Base-by-base conservation (phyloP, 1,140 invertebrate genomes). In the Solenopsis invicta region DNA sequence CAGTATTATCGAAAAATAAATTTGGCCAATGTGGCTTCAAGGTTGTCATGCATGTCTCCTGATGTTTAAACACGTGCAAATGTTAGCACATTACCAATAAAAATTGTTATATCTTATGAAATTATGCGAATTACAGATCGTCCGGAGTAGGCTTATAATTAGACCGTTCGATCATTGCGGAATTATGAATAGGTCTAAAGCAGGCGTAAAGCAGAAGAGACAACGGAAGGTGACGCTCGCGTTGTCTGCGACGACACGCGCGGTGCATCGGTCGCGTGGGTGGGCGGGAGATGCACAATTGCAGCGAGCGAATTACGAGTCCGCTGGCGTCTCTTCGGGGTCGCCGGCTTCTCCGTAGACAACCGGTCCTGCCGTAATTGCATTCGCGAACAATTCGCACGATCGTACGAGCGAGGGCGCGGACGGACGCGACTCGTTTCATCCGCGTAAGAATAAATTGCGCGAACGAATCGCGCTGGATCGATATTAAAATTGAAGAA, bases 231-330 rank as follows among this genome's bases (percentile, higher is more conserved):
- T 56, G 48, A 34, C 4, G 4, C n/a, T 41, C 16, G 29, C 34
- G n/a, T 69, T 54, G 59, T 75, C 13, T 18, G 61, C 50, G 10
- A 13, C 6, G 18, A 18, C 67, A 37, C 41, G 67, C 54, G 67
- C 24, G 66, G n/a, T 72, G 78, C 78, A 81, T 48, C 78, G 41
- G 24, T 61, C 67, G 67, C 80, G 67, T 21, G 80, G 69, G 37
- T 61, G 80, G 69, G 54, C 56, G 71, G 69, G 69, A 34, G 69
- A 75, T 82, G 80, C 69, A 69, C 66, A 61, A 84, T 84, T 84
- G 80, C 80, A 84, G 72, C 24, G 54, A 84, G 69, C 69, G 45
- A 84, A 84, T 84, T 84, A 84, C 18, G 69, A 37, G 69, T n/a
- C 16, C 41, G 45, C 69, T 75, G 69, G 80, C 80, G 69, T 84